phyloP scores from a whole-genome alignment of 1,140 invertebrate species.

The Bombus vancouverensis region DNA sequence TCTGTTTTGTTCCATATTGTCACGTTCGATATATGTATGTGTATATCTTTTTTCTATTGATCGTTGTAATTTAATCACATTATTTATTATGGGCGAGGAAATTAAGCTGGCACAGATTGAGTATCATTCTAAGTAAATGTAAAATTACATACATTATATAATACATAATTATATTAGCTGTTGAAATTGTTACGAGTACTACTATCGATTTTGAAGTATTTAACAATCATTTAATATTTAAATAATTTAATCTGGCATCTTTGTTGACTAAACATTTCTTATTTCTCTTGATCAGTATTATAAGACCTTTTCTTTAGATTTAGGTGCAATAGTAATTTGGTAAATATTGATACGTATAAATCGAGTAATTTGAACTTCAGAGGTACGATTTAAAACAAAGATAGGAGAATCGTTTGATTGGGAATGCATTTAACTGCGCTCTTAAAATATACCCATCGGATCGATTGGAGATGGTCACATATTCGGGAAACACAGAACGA shows the following conservation, averaged over 20 bases:
- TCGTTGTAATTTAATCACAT: too few relatives aligned
- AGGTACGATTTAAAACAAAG: background rate
- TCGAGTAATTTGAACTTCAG: background rate
- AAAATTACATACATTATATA: too few relatives aligned
- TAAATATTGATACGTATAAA: background rate
- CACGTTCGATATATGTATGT: too few relatives aligned
- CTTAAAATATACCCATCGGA: background rate
- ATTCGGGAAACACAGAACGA: background rate
- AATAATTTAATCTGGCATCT: background rate
- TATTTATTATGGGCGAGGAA: too few relatives aligned
- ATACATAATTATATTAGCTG: too few relatives aligned
- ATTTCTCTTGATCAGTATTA: background rate
- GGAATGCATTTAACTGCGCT: background rate
- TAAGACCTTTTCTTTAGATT: background rate
- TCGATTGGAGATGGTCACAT: background rate
- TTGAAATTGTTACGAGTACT: too few relatives aligned
- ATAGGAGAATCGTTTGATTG: background rate
- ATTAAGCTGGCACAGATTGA: too few relatives aligned
- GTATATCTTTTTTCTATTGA: too few relatives aligned
- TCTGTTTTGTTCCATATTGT: too few relatives aligned
- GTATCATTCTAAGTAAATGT: too few relatives aligned
- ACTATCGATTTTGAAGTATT: background rate
- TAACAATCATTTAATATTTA: background rate
- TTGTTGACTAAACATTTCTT: background rate
- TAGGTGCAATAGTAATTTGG: background rate